Evolutionary conservation across 2,113 vertebrate species (phyloP), one percentile per base, ranked within the genome.

Genomic region (Neogale vison): DNA sequence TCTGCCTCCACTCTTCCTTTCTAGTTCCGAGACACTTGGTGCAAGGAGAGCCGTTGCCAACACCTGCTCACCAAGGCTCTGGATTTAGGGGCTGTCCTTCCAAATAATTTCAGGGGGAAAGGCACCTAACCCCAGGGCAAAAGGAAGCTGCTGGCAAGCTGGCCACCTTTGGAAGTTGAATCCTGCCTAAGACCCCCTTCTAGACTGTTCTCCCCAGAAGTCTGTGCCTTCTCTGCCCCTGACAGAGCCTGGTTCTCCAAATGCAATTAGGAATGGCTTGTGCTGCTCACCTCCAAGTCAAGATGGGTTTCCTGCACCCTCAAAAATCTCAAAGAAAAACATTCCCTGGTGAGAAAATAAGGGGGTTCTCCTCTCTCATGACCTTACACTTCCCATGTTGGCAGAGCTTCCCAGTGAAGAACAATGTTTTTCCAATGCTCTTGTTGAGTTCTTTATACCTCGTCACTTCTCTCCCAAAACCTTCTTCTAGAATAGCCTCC

Each of bases 301-400:
- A 47, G 24, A 17, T 61, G 21, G 6, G 23, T 84, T 61, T 71
- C 59, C 36, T 67, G 18, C 55, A 45, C 6, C 1, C 0, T 24
- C 55, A 76, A 20, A 88, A 74, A 29, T 15, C 3, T 50, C 9
- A 57, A 47, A 91, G 85, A 18, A 39, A 79, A 86, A 21, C 1
- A 1, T 24, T 39, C 23, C 77, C 45, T 4, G 34, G 12, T 31
- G 13, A 1, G 11, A 52, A 26, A 34, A 17, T 34, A 11, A 17
- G 3, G 5, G 5, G 3, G 9, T 34, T 63, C 34, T 47, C 15
- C 6, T 23, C 23, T 15, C 39, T 23, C 7, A 0, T 3, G 52
- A 20, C 55, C 24, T 34, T 4, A 1, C 0, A 2, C 21, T 2
- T 0, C 6, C 13, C 31, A 3, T 0, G 0, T 1, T 2, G 69